Evolutionary conservation across 2,797 vertebrate species (phyloP).

Genomic region (Benthosema pterotum): DNA sequence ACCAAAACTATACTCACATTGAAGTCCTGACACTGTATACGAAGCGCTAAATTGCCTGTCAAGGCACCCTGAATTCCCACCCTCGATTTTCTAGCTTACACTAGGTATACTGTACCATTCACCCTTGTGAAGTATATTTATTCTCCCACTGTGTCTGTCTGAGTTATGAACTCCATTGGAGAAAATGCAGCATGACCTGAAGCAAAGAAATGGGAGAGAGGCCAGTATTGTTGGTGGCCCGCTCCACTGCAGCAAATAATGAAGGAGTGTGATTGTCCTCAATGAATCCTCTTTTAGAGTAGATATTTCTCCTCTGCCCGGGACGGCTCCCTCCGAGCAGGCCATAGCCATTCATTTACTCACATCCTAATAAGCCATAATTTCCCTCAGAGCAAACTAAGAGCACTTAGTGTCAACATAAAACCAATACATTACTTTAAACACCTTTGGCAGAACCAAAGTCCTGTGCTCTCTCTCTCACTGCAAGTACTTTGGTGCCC

Average conservation of each 20-base stretch:
- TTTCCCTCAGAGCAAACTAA: slow-evolving; percentile 52
- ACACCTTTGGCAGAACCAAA: slow-evolving; percentile 24
- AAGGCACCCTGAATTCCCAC: slow-evolving; percentile 56
- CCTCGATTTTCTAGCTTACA: slow-evolving; percentile 56
- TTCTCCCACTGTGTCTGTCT: slow-evolving; percentile 60
- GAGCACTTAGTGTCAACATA: slow-evolving; percentile 58
- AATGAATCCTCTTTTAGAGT: slow-evolving; percentile 11
- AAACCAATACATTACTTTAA: slow-evolving; percentile 40
- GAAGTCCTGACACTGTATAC: slow-evolving; percentile 66
- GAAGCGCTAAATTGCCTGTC: slow-evolving; percentile 74
- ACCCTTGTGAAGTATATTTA: slow-evolving; percentile 59
- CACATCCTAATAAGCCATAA: slow-evolving; percentile 44
- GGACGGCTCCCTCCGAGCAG: slow-evolving; percentile 25
- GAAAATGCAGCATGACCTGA: slow-evolving; percentile 51
- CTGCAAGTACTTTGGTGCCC: slow-evolving; percentile 8
- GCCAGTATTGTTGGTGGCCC: slow-evolving; percentile 9
- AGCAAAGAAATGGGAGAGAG: slow-evolving; percentile 42
- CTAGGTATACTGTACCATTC: slow-evolving; percentile 45
- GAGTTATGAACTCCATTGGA: slow-evolving; percentile 54
- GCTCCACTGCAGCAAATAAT: slow-evolving; percentile 29
- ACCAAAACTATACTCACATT: slow-evolving; percentile 48
- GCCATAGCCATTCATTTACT: slow-evolving; percentile 39
- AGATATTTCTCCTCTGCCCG: slow-evolving; percentile 25
- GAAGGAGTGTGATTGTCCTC: slow-evolving; percentile 28
- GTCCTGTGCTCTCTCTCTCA: slow-evolving; percentile 5